Conservation (phyloP, 1,140 invertebrate genomes). For the Aradophagus sp. region DNA sequence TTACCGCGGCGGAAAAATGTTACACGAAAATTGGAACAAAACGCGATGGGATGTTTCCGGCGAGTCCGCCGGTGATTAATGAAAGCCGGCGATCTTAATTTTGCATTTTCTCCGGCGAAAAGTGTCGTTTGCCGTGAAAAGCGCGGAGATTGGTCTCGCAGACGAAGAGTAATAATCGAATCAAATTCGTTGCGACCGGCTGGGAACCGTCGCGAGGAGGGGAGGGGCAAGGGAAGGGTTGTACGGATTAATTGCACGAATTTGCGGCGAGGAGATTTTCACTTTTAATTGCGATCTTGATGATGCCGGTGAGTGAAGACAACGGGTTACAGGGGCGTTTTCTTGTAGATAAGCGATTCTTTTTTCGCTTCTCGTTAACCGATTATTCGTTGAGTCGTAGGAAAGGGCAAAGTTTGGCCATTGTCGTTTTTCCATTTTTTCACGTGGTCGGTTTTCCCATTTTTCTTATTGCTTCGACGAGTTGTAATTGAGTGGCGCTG, state of each 20-base stretch:
- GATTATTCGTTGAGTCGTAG: constrained; percentile 26
- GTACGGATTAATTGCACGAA: constrained; percentile 48
- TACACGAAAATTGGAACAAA: constrained; percentile 9
- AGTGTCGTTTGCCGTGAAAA: constrained; percentile 24
- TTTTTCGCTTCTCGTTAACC: constrained; percentile 40
- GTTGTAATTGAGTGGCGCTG: too few relatives aligned
- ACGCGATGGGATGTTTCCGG: too few relatives aligned
- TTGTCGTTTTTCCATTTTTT: constrained; percentile 18
- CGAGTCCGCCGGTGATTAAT: constrained; percentile 26
- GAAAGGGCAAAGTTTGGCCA: constrained; percentile 19
- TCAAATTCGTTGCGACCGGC: constrained; percentile 37
- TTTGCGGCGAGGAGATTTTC: constrained; percentile 31
- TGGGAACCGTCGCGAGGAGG: background rate
- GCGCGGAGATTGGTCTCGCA: constrained; percentile 24
- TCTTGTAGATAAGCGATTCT: constrained; percentile 32
- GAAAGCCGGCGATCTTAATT: constrained; percentile 43
- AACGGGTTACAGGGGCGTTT: constrained; percentile 1
- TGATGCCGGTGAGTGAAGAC: constrained; percentile 13
- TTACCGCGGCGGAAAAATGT: constrained; percentile 26
- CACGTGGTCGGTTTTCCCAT: too few relatives aligned
- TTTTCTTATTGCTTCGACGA: too few relatives aligned
- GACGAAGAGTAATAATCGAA: constrained; percentile 41
- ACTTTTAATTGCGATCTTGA: constrained; percentile 51
- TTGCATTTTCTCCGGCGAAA: constrained; percentile 23
- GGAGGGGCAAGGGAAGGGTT: constrained; percentile 14